Evolutionary conservation across 2,888 invertebrate species (phyloP), one percentile per base, ranked within the genome.

Genomic region (Leptothorax acervorum): DNA sequence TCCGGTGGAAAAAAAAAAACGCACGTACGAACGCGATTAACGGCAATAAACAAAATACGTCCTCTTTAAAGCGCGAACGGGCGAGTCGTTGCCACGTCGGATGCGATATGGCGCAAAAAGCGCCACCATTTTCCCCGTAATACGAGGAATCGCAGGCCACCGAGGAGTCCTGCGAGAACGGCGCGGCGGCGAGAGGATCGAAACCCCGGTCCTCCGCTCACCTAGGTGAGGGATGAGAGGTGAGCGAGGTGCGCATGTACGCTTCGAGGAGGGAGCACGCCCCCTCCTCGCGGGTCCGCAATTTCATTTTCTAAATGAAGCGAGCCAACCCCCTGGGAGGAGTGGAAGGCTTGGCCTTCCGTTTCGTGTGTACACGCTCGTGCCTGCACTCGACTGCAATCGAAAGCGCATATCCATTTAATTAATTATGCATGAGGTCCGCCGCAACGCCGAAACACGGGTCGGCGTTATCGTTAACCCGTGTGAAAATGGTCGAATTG

Each of bases 371-470:
- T 86, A 84, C 75, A 85, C 82, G 76, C 63, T 75, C 85, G 89
- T 88, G 88, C 88, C 87, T 74, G 78, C n/a, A n/a, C 68, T 62
- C 65, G 74, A 86, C 86, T 88, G 91, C 92, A 90, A 92, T 92
- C 92, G 91, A 90, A 91, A 92, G 90, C 88, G 88, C 89, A 91
- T 91, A 91, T 90, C 91, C 92, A 89, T 93, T 93, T 93, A 93
- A 93, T 93, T 93, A 93, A 93, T 93, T 93, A 93, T 93, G 92
- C 91, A 93, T 90, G 91, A 92, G 92, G 79, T 85, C 84, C 88
- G 89, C 75, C 75, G 81, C 88, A 83, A 85, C 53, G 18, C 87
- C 66, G 83, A 83, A 74, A 70, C 83, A 88, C 75, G 28, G 83
- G 71, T 83, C 84, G 60, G 35, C 83, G 83, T 87, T 87, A 89